Evolutionary conservation across 2,797 vertebrate species (phyloP).

Genomic region (Schizopygopsis pylzovi): DNA sequence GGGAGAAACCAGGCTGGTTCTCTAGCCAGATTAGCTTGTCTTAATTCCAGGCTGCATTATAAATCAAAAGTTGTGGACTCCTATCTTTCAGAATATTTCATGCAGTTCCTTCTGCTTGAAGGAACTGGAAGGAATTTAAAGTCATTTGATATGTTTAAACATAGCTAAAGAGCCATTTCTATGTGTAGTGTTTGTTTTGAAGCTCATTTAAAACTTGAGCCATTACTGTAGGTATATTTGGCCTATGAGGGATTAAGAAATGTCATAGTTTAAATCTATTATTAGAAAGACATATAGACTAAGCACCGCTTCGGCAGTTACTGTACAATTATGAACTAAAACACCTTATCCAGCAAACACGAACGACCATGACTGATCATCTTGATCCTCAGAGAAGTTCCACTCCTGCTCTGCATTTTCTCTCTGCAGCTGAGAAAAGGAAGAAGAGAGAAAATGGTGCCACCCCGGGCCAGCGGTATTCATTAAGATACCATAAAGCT

Average conservation of each 20-base stretch:
- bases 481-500: conserved; percentile 76
- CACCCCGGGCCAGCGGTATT: conserved; percentile 65
- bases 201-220: background rate
- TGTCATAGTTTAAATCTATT: conserved; percentile 15
- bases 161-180: background rate
- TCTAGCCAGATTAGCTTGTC: background rate
- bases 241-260: background rate
- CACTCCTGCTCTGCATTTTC: conserved; percentile 5
- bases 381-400: conserved; percentile 11
- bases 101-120: background rate
- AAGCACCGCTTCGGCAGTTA: background rate
- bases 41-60: no score
- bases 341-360: conserved; percentile 12
- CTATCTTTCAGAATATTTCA: no score
- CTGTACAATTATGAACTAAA: conserved; percentile 21
- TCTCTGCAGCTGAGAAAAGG: conserved; percentile 4
- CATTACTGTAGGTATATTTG: conserved; percentile 6
- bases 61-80: no score
- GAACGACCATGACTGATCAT: background rate
- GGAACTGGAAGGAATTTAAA: background rate
- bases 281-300: conserved; percentile 21
- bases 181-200: background rate
- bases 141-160: background rate
- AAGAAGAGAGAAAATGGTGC: conserved; percentile 36
- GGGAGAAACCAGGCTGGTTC: no score